Base-by-base conservation (phyloP, 2,113 vertebrate genomes). In the Peromyscus maniculatus region DNA sequence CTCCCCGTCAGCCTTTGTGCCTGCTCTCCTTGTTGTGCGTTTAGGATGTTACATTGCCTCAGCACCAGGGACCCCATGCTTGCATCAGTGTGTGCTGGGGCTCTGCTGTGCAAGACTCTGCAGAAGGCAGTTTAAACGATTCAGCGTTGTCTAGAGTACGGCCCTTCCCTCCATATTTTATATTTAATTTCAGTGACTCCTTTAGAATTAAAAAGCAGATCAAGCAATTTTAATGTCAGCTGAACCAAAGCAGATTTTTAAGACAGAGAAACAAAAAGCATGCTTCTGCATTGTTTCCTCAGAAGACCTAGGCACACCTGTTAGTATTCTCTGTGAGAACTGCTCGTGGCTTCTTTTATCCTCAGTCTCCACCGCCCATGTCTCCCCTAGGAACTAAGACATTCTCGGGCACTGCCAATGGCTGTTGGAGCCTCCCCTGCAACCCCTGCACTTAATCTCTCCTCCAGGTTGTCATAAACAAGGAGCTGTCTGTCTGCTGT, bases 171-270 rank as follows among this genome's bases (percentile, higher is more conserved):
- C 74, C n/a, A 59, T 33, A 87, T 62, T 95, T 77, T 77, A 71
- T 96, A 96, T 52, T 52, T 52, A 52, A 52, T 52, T 46, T 33
- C 94, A 89, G 80, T 89, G 67, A 71, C 94, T 67, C 83, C 28
- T 97, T 93, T n/a, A 96, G n/a, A 87, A 94, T 96, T 94, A 89
- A 93, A 79, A 97, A 84, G 33, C 24, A 97, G 96, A 95, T 2
- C 5, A 89, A 97, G 91, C 46, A 82, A 91, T 98, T 97, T 97
- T 82, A 94, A 95, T 93, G 69, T 83, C 49, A 78, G 17, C 21
- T 88, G 90, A 83, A 97, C 52, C 97, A 96, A 93, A 94, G 84
- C 26, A 95, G 4, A 91, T 96, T 46, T 55, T 72, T 96, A 75
- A 83, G 57, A 91, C 39, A 91, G 64, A 89, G 52, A 91, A 96